A percentile compares a stretch with the other conserved stretches of the same genome.
These are phyloP conservation scores for Microplitis mediator DNA, from an alignment of 1,140 invertebrate species.

Conservation along the genomic window DNA sequence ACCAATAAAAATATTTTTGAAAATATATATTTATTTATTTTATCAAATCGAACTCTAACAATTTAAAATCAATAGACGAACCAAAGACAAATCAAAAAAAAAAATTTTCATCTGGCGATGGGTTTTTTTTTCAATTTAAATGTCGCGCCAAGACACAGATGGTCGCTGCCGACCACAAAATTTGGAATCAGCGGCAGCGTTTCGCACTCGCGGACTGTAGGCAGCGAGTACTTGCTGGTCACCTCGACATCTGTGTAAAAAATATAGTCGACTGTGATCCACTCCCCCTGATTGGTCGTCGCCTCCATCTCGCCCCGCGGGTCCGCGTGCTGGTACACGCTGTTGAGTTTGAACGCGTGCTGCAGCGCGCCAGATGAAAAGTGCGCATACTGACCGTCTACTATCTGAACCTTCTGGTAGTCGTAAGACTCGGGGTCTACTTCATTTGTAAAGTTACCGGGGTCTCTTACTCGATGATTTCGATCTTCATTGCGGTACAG, in stretches of 20 bases:
- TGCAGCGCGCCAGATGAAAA: constrained; percentile 62
- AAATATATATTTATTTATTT: too few relatives aligned
- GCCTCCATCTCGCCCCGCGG: constrained; percentile 61
- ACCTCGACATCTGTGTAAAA: constrained; percentile 71
- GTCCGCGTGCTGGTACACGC: constrained; percentile 64
- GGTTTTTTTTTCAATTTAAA: constrained; percentile 58
- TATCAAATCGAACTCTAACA: too few relatives aligned
- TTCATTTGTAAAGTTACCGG: neutral
- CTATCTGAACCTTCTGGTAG: constrained; percentile 46
- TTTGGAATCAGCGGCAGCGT: constrained; percentile 73
- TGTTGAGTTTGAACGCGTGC: constrained; percentile 65
- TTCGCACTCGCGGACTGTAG: constrained; percentile 67
- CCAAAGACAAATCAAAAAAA: neutral
- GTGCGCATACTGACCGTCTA: constrained; percentile 39
- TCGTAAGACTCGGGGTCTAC: constrained; percentile 32
- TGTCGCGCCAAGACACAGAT: constrained; percentile 72
- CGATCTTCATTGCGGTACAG: constrained; percentile 18
- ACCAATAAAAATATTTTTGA: too few relatives aligned
- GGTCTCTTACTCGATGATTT: neutral
- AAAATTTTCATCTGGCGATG: constrained; percentile 1
- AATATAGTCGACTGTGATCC: constrained; percentile 84
- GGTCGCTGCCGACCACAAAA: constrained; percentile 75
- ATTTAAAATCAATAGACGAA: too few relatives aligned
- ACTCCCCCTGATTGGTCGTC: constrained; percentile 76
- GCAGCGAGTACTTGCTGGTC: constrained; percentile 68